Conservation (phyloP, 2,888 invertebrate species). For the Netelia inedita region DNA sequence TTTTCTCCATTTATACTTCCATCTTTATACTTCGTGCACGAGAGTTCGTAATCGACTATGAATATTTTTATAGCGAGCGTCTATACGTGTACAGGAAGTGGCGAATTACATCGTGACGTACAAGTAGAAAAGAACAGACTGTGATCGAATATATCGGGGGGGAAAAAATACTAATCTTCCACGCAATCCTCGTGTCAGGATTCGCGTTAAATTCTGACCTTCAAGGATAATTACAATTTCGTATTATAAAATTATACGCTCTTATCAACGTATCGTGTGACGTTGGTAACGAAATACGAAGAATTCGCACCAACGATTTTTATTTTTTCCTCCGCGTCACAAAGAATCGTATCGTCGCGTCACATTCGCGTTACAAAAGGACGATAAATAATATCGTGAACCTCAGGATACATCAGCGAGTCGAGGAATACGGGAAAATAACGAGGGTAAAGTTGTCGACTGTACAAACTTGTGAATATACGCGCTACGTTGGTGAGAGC, state of each 20-base stretch:
- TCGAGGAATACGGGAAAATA: conserved; percentile 60
- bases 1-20: neutral
- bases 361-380: neutral
- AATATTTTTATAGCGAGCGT: neutral
- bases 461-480: conserved; percentile 41
- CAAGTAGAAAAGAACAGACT: too few species aligned
- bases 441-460: conserved; percentile 61
- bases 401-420: conserved; percentile 16
- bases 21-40: neutral
- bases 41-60: neutral
- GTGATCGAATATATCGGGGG: too few species aligned
- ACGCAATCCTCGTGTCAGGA: too few species aligned
- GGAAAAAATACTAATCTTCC: too few species aligned
- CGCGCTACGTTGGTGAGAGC: conserved; percentile 16
- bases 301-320: too few species aligned
- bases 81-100: neutral
- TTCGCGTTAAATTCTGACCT: too few species aligned
- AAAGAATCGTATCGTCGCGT: neutral
- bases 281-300: too few species aligned
- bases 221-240: too few species aligned
- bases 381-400: conserved; percentile 47
- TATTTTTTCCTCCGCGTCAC: too few species aligned
- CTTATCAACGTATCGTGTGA: too few species aligned
- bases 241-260: too few species aligned
- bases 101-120: neutral